Base-by-base conservation (phyloP, 2,888 invertebrate genomes). In the Ormyrus pomaceus region DNA sequence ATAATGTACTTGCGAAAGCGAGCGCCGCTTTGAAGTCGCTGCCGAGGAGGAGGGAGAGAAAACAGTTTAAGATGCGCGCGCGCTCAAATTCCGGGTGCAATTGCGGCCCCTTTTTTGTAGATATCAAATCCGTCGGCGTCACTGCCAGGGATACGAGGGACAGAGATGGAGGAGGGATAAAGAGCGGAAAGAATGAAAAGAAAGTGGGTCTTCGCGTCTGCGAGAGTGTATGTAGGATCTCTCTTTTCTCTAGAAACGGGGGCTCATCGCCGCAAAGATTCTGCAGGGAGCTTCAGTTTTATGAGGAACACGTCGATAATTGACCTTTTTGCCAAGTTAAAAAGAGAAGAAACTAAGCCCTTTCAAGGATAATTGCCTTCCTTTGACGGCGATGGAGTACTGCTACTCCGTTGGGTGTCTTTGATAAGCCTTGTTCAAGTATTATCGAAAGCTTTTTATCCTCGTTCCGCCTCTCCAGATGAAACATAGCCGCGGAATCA, bases 331-430 rank as follows among this genome's bases (percentile, higher is more conserved):
- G 34, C 6, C 7, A 11, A 59, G 13, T 50, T 11, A 70, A 64
- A 55, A 72, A 46, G 61, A 45, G 62, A 9, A 11, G 72, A 46
- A 64, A 55, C 55, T 56, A 77, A 70, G 61, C 56, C 51, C 68
- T 73, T 73, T 73, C 48, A 56, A 62, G 68, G 72, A 78, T 78
- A 78, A 78, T 78, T 78, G 73, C 72, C 62, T 68, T 72, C 61
- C 73, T 78, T 78, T 78, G 73, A 61, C 55, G 13, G 48, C 7
- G 10, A 48, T 48, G 50, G 19, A 72, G 66, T 70, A 65, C 71
- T 13, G 50, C 64, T 4, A 9, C 13, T 70, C 34, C n/a, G 1
- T 58, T 19, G 19, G 19, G 19, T 19, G 19, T 19, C 19, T 19
- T 19, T 19, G 19, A 19, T 19, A 19, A 19, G 19, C 19, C 19